Percentiles rank a stretch among this genome's conserved stretches.
phyloP scores from a whole-genome alignment of 2,113 vertebrate genomes.

The Atlantisia rogersi region DNA sequence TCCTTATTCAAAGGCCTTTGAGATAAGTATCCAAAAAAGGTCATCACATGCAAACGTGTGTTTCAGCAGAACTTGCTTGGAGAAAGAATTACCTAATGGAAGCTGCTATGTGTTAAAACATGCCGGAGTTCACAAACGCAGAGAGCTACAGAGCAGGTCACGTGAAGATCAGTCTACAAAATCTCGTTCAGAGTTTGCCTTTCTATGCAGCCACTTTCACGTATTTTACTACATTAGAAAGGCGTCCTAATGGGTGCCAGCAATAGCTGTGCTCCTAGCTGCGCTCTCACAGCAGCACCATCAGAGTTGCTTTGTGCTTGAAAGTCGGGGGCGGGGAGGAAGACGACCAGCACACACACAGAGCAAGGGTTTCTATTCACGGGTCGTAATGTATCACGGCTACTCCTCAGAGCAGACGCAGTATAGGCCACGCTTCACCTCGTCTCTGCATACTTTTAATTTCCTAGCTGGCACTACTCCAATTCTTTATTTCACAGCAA shows the following conservation, averaged over 20 bases:
- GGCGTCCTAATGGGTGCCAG: accelerated
- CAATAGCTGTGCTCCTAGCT: not conserved
- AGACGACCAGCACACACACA: not conserved
- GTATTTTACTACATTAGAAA: not conserved
- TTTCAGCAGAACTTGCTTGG: not conserved
- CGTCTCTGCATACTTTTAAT: not conserved
- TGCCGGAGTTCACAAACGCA: not conserved
- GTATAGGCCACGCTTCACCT: not conserved
- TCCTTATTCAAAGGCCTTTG: not conserved
- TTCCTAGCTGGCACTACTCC: not conserved
- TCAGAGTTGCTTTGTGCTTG: not conserved
- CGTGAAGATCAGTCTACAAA: not conserved
- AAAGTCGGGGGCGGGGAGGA: not conserved
- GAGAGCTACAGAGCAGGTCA: not conserved
- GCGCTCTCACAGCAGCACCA: not conserved
- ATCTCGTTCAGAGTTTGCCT: not conserved
- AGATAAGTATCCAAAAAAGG: not conserved
- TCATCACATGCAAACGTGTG: not conserved
- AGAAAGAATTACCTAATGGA: not conserved
- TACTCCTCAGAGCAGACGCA: not conserved
- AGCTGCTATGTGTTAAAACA: conserved; percentile 34
- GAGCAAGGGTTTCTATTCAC: not conserved
- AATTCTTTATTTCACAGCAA: not conserved
- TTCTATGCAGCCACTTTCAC: not conserved
- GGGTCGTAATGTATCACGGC: not conserved